Base-by-base conservation (phyloP, 2,113 vertebrate species). In the Trichechus manatus region DNA sequence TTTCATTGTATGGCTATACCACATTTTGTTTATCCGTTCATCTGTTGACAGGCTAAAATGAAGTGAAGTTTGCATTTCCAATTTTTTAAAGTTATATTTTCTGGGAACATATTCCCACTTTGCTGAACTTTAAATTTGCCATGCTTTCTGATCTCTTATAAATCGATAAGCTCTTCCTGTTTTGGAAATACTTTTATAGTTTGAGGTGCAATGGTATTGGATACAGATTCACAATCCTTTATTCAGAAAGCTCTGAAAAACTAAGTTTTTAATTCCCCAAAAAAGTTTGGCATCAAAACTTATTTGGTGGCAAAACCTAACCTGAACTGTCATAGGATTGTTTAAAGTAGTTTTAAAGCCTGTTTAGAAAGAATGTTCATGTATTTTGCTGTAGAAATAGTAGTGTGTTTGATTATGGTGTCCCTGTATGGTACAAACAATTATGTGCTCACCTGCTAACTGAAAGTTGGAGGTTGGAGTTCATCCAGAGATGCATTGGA, bases 301-400 rank as follows among this genome's bases (percentile, higher is more conserved):
- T 29, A 72, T n/a, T 96, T 94, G 87, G 13, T 82, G 88, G n/a
- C 44, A 79, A 75, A 92, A 89, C 78, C 11, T 96, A 91, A 94
- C 31, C 15, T 23, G 61, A 20, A 87, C 19, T 91, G 56, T 91
- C 14, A 59, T 59, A 6, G 27, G 2, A 39, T 13, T 95, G n/a
- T 94, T 97, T 78, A 79, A 93, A 87, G n/a, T 89, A 33, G 27
- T 88, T 95, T 77, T 84, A 72, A 97, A 89, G 56, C 53, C 42
- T 50, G 33, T 70, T 92, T 93, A 80, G 68, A 72, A 87, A 23
- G 39, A 94, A n/a, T 83, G 72, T 72, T 95, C 29, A 77, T 14
- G 27, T 86, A 36, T 79, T 97, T 89, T 93, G 42, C 33, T 94
- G 1, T 88, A 85, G 63, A 77, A 74, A 66, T 70, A 80, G 31